Base-by-base conservation (phyloP, 2,113 vertebrate genomes). In the Pelodiscus sinensis region DNA sequence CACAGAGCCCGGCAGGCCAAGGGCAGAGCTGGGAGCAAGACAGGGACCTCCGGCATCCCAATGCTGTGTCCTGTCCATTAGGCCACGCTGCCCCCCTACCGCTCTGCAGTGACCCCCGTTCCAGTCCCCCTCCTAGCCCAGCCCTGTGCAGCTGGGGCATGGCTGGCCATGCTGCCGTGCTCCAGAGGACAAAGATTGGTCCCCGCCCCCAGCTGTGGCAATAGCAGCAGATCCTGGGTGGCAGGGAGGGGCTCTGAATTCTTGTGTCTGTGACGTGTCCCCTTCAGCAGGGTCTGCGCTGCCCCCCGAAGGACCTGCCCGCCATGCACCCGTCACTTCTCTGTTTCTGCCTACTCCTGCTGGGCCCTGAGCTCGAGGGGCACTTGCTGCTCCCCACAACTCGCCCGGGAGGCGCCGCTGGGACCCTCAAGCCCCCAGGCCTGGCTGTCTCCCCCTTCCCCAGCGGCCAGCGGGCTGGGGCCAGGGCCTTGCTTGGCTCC, bases 81-180 rank as follows among this genome's bases (percentile, higher is more conserved):
- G 62, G 29, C 62, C 14, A 8, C 7, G 2, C 29, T 65, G 29
- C 29, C 15, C 62, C 7, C 62, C 22, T 3, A 6, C 60, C 29
- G 31, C 62, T 68, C 62, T n/a, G 62, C 62, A 1, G 27, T 8
- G 27, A 31, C n/a, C n/a, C n/a, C n/a, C n/a, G n/a, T 13, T 27
- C 60, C 7, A 3, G 31, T 14, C 60, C 31, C 2, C 62, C 29
- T 68, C 62, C 62, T n/a, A n/a, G 8, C 29, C 31, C 62, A 68
- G 29, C 31, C 15, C 8, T 12, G 21, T 18, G 21, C 57, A 22
- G 38, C 24, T 8, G 22, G 57, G 8, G 57, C 57, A 18, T 25
- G 22, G 9, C 9, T 54, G 24, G 24, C 8, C 65, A n/a, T 7
- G 1, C 2, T 19, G 31, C 62, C 8, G 7, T 6, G 4, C 15